These are phyloP conservation scores for Zophobas morio DNA, from an alignment of 1,140 invertebrate species.

Conservation along the genomic window DNA sequence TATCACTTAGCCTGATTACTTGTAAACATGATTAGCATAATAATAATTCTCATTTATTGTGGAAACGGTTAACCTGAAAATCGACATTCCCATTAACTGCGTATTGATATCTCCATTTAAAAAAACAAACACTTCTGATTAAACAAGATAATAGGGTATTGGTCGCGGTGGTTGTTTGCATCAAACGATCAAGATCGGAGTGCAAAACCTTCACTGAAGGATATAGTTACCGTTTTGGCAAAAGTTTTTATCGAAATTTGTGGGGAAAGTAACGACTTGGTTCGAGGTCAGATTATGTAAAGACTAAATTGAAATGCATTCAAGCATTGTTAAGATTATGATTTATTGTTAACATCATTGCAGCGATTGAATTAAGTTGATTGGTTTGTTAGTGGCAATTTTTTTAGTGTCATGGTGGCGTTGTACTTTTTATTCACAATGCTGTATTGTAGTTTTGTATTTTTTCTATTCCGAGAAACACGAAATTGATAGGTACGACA, in stretches of 20 bases:
- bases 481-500: too few species aligned
- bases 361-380: not conserved
- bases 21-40: not conserved
- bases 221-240: not conserved
- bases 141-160: too few species aligned
- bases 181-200: not conserved
- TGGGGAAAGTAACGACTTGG: slow-evolving; percentile 7
- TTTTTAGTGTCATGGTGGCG: not conserved
- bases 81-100: not conserved
- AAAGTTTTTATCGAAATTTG: not conserved
- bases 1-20: not conserved
- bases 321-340: slow-evolving; percentile 23
- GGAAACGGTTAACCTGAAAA: not conserved
- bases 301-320: slow-evolving; percentile 23
- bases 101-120: too few species aligned
- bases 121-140: too few species aligned
- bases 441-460: too few species aligned
- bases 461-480: too few species aligned
- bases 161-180: too few species aligned
- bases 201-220: not conserved
- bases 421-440: too few species aligned
- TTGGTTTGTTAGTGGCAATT: not conserved
- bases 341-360: slow-evolving; percentile 23
- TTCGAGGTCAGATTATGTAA: slow-evolving; percentile 28
- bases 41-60: not conserved